Evolutionary conservation across 2,113 vertebrate species (phyloP).

Genomic region (Saccopteryx bilineata): DNA sequence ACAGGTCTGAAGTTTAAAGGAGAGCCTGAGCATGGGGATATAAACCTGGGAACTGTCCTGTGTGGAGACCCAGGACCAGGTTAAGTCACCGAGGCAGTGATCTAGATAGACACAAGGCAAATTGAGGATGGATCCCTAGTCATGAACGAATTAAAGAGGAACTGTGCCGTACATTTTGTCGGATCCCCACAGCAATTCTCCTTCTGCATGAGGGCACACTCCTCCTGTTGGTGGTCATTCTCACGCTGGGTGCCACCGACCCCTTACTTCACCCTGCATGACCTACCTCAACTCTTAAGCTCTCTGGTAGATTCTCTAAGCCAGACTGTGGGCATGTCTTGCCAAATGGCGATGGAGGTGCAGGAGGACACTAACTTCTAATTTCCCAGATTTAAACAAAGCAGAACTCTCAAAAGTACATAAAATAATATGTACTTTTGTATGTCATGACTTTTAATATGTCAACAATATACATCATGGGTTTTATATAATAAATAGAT

Average conservation of each 20-base stretch:
- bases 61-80: background rate
- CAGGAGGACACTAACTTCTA: background rate
- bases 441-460: too few species aligned
- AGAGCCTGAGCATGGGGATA: background rate
- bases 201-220: accelerated
- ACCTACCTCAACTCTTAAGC: too few species aligned
- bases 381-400: background rate
- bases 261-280: too few species aligned
- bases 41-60: background rate
- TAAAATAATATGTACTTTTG: too few species aligned
- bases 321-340: too few species aligned
- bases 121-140: background rate
- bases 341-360: background rate
- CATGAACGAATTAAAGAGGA: background rate
- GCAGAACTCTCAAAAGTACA: background rate
- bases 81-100: background rate
- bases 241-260: background rate
- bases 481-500: background rate
- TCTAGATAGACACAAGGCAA: background rate
- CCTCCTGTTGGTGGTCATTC: background rate
- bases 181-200: background rate
- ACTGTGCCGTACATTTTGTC: background rate
- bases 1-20: background rate
- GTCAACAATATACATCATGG: background rate
- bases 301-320: background rate